These are phyloP conservation scores for Elmis aenea DNA, from an alignment of 2,888 invertebrate species.

Conservation along the genomic window DNA sequence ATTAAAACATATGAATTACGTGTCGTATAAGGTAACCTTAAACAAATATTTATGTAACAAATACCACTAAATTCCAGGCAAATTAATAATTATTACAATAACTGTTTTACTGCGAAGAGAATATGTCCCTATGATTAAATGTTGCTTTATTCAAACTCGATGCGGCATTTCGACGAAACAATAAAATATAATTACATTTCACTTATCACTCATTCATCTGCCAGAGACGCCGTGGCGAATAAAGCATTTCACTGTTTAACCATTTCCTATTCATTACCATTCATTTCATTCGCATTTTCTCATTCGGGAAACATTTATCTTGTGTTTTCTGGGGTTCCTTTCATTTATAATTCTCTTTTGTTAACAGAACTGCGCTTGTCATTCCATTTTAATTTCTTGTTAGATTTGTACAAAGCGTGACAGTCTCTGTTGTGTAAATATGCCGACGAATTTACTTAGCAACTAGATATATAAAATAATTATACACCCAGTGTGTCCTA, in stretches of 20 bases:
- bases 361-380: conserved; percentile 30
- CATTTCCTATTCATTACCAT: conserved; percentile 47
- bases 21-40: too few species aligned
- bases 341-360: conserved; percentile 39
- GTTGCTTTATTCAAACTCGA: conserved; percentile 38
- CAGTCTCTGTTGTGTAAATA: too few species aligned
- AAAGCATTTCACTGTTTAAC: conserved; percentile 44
- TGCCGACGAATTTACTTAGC: too few species aligned
- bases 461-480: too few species aligned
- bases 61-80: too few species aligned
- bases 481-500: too few species aligned
- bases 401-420: too few species aligned
- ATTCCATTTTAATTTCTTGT: conserved; percentile 16
- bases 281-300: conserved; percentile 45
- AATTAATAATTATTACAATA: neutral
- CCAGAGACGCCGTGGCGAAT: conserved; percentile 37
- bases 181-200: conserved; percentile 46
- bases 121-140: conserved; percentile 35
- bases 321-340: conserved; percentile 36
- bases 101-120: conserved; percentile 7
- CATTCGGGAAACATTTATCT: conserved; percentile 43
- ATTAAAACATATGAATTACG: too few species aligned
- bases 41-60: too few species aligned
- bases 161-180: conserved; percentile 43
- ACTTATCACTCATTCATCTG: conserved; percentile 47